Base-by-base conservation (phyloP, 2,113 vertebrate species). In the Sigmodon hispidus region DNA sequence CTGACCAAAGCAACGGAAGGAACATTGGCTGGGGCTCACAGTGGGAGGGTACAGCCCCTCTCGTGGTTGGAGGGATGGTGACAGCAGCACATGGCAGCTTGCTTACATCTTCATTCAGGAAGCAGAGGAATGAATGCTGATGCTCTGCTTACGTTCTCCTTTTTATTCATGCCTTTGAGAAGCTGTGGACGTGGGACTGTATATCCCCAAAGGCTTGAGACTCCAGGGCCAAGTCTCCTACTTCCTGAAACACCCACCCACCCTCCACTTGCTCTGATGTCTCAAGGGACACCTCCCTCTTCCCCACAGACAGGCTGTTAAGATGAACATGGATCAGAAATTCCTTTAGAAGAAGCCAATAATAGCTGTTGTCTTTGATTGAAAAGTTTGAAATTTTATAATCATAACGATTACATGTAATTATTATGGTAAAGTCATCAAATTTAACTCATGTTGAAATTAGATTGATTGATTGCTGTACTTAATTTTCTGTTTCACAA, bases 401-500 rank as follows among this genome's bases (percentile, higher is more conserved):
- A 22, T 96, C 11, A 17, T 89, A 55, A 77, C 5, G n/a, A 24
- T 96, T 92, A 85, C n/a, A 93, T 59, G 36, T 79, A 85, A 57
- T 94, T 84, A 75, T 89, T 94, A 83, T 83, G 61, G 34, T 57
- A 81, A 67, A 96, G 70, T 73, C 86, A 59, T 92, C 79, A 72
- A 40, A 61, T 80, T 88, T 80, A 94, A 77, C 57, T 81, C 52
- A 31, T 45, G 26, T 19, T 72, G 73, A 89, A 95, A 81, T 87
- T 70, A 29, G 63, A 76, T 43, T 73, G n/a, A 55, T 73, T 93
- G 90, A 89, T 89, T 61, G 57, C 9, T 55, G 0, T 70, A 45
- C 43, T 59, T 96, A 40, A 91, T 85, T 87, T 89, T 83, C 55
- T 94, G 87, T 93, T 94, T 87, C 50, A 45, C 21, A 59, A 90